A percentile compares a stretch with the other conserved stretches of the same genome.
phyloP scores from a whole-genome alignment of 2,113 vertebrate species.

The Diglossa brunneiventris region DNA sequence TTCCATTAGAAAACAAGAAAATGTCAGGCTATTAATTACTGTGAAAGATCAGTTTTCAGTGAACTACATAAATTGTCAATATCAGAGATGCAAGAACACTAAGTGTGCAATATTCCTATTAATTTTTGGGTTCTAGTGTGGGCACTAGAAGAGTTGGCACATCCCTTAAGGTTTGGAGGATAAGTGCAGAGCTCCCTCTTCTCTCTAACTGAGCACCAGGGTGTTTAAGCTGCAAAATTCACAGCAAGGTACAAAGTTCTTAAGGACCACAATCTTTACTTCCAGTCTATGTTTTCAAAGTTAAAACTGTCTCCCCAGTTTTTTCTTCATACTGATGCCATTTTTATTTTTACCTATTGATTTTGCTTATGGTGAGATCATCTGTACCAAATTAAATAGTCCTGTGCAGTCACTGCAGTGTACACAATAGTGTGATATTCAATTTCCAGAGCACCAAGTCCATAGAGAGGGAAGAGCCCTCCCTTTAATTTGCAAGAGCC shows the following conservation, averaged over 20 bases:
- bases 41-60: not conserved
- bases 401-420: not conserved
- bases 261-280: not conserved
- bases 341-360: not conserved
- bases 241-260: not conserved
- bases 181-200: not conserved
- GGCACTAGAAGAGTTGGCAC: not conserved
- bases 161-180: not conserved
- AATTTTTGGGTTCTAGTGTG: not conserved
- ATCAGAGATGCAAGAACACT: not conserved
- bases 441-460: not conserved
- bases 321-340: not conserved
- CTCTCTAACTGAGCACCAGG: not conserved
- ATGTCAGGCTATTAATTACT: conserved; percentile 1
- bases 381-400: not conserved
- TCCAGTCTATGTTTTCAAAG: not conserved
- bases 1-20: not conserved
- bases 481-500: accelerated
- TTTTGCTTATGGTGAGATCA: not conserved
- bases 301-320: not conserved
- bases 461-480: not conserved
- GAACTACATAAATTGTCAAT: not conserved
- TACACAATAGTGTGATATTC: not conserved
- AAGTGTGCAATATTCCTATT: not conserved
- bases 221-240: not conserved